Percentiles rank a stretch among this genome's conserved stretches.
phyloP scores from a whole-genome alignment of 2,888 invertebrate species.

The Perizoma flavofasciatum region DNA sequence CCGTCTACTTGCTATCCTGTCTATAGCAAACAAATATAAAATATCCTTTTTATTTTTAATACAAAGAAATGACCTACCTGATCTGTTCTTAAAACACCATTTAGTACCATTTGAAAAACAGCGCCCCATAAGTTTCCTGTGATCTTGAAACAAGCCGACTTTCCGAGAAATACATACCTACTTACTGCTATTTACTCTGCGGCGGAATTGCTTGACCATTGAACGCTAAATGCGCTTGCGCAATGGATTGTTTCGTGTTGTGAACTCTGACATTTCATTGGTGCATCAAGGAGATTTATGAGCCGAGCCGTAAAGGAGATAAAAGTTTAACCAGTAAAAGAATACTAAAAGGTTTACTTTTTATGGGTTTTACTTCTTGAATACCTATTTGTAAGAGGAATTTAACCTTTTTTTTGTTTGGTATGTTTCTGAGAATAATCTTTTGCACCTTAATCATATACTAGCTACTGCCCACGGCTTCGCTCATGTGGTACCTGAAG shows the following conservation, averaged over 20 bases:
- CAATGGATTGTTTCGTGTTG: conserved; percentile 41
- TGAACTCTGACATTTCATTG: conserved; percentile 35
- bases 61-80: too few species aligned
- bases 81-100: too few species aligned
- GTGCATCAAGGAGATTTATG: conserved; percentile 28
- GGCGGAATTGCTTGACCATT: conserved; percentile 25
- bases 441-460: too few species aligned
- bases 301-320: conserved; percentile 17
- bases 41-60: too few species aligned
- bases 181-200: conserved; percentile 2
- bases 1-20: too few species aligned
- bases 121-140: conserved; percentile 5
- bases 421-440: too few species aligned
- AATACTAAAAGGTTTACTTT: conserved; percentile 14
- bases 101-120: background rate
- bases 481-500: too few species aligned
- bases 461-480: too few species aligned
- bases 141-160: conserved; percentile 10
- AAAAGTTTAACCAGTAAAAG: background rate
- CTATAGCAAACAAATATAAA: too few species aligned
- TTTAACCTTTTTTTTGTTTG: too few species aligned
- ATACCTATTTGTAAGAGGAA: background rate
- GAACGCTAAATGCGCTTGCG: conserved; percentile 42
- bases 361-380: conserved; percentile 7
- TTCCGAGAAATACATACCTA: conserved; percentile 2